Evolutionary conservation across 1,140 invertebrate genomes (phyloP), one percentile per base, ranked within the genome.

Genomic region (Magallana ariakensis): DNA sequence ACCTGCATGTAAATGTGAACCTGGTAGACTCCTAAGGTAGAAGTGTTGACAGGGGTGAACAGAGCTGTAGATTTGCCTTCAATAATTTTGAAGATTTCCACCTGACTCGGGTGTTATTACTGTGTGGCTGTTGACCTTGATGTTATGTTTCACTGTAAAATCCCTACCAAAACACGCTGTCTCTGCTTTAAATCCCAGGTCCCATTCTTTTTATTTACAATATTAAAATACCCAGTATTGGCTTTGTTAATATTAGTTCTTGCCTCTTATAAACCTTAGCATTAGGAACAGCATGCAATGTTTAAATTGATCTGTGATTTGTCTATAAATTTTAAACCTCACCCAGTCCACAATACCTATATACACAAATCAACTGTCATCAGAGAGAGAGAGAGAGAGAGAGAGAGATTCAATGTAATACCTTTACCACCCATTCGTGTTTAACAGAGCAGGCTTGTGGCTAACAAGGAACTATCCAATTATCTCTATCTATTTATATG

Each of bases 221-320:
- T 46, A 46, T 46, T 46, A 46, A 46, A 46, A 46, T 46, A 46
- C 33, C 33, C 33, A 46, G 33, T 62, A 62, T 62, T 62, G 58
- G 58, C 58, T 62, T 19, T 62, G 58, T 62, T 62, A 62, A 62
- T 62, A 62, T 62, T 62, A 62, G 58, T 62, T 62, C 58, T 62
- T 62, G 15, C 58, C 58, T 62, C 58, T 62, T 62, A 62, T n/a
- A 62, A 62, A 62, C 58, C 58, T 62, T n/a, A 19, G 16, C 16
- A n/a, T 62, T 62, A 62, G 58, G 58, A 62, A 62, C 58, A 62
- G 58, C 58, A 62, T 62, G 58, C 58, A 62, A 62, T 62, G 58
- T 62, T 62, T 62, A 62, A 62, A 62, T 62, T 62, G 58, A 62
- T 62, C 58, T 62, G 58, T 62, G 58, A 62, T 62, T 62, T 62